Conservation (phyloP, 2,113 vertebrate genomes). For the Chrysemys picta region DNA sequence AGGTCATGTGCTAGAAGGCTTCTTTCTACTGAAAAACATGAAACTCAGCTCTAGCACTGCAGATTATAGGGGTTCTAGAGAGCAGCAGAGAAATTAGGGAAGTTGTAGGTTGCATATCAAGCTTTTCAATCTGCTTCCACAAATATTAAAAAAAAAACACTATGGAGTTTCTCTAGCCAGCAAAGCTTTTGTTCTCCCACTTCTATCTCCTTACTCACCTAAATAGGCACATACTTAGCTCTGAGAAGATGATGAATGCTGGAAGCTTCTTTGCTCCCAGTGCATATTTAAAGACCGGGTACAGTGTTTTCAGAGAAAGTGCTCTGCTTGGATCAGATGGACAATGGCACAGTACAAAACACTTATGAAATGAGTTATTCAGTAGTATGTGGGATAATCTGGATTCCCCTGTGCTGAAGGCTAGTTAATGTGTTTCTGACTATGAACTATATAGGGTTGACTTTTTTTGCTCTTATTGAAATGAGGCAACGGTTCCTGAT, state of each 20-base stretch:
- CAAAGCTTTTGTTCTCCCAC: not conserved
- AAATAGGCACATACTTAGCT: not conserved
- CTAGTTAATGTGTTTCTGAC: not conserved
- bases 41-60: not conserved
- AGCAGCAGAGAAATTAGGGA: not conserved
- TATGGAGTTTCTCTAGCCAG: not conserved
- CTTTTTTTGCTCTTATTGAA: constrained; percentile 6
- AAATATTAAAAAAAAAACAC: not conserved
- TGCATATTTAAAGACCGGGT: not conserved
- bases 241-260: not conserved
- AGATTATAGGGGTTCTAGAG: not conserved
- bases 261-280: not conserved
- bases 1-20: not conserved
- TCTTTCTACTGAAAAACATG: not conserved
- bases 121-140: not conserved
- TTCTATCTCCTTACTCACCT: not conserved
- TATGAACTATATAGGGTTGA: not conserved
- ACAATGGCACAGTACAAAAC: not conserved
- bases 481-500: not conserved
- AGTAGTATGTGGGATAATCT: not conserved
- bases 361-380: not conserved
- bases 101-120: not conserved
- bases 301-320: not conserved
- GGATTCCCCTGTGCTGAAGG: not conserved
- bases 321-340: not conserved